Evolutionary conservation across 2,888 invertebrate genomes (phyloP).

Genomic region (Calephelis perditalis): DNA sequence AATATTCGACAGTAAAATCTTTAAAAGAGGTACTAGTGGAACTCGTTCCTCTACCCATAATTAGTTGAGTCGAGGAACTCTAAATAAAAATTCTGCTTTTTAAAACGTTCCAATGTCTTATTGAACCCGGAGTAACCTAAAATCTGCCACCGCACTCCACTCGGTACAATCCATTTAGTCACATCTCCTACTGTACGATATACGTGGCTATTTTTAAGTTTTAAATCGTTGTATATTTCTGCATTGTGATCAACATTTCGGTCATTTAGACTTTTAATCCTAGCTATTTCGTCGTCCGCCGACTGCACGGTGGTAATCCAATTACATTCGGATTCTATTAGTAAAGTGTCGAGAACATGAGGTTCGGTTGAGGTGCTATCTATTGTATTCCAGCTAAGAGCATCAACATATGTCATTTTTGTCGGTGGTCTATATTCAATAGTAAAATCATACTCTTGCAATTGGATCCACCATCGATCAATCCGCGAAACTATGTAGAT

Average conservation of each 20-base stretch:
- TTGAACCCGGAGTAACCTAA: slow-evolving; percentile 26
- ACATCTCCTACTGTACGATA: slow-evolving; percentile 25
- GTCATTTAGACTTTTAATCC: slow-evolving; percentile 22
- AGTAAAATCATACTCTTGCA: slow-evolving; percentile 23
- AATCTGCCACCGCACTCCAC: slow-evolving; percentile 31
- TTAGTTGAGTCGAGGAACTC: slow-evolving; percentile 24
- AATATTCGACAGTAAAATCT: slow-evolving; percentile 15
- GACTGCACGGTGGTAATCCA: slow-evolving; percentile 20
- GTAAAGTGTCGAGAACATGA: slow-evolving; percentile 14
- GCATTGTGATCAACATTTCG: slow-evolving; percentile 14
- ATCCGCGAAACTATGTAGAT: slow-evolving; percentile 16
- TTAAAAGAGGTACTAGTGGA: slow-evolving; percentile 29
- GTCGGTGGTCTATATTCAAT: slow-evolving; percentile 16
- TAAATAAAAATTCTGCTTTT: slow-evolving; percentile 27
- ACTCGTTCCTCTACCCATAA: slow-evolving; percentile 27
- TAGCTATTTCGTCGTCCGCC: slow-evolving; percentile 18
- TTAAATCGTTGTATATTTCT: slow-evolving; percentile 28
- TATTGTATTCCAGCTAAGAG: slow-evolving; percentile 17
- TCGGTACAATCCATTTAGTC: slow-evolving; percentile 31
- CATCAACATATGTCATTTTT: slow-evolving; percentile 18
- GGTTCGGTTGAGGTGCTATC: not conserved
- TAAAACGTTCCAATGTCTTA: slow-evolving; percentile 29
- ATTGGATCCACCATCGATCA: slow-evolving; percentile 19
- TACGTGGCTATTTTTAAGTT: slow-evolving; percentile 25
- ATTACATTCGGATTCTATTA: slow-evolving; percentile 13